Percentiles rank a stretch among this genome's conserved stretches.
phyloP scores from a whole-genome alignment of 2,888 invertebrate species.

The Cheilosia variabilis region DNA sequence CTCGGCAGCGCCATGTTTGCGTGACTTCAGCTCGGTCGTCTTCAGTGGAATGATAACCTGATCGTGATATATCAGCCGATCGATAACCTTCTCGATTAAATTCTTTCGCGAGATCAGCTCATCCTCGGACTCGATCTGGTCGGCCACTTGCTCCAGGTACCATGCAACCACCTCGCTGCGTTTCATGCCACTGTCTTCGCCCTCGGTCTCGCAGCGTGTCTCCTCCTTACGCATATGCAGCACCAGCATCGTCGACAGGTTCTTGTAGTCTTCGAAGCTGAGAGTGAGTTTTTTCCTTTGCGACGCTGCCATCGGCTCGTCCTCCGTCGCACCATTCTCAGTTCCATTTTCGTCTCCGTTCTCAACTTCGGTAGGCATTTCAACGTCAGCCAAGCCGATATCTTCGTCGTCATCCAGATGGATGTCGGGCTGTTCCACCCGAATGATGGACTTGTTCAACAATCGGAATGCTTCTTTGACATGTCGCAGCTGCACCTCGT shows the following conservation, averaged over 20 bases:
- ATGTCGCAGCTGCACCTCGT: conserved; percentile 93
- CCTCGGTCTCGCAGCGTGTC: conserved; percentile 87
- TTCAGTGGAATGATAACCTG: conserved; percentile 83
- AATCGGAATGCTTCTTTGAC: conserved; percentile 96
- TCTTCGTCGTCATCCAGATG: conserved; percentile 93
- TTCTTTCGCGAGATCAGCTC: conserved; percentile 94
- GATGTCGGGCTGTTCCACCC: conserved; percentile 99
- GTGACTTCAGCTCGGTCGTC: conserved; percentile 79
- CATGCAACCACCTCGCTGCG: conserved; percentile 94
- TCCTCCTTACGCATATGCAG: conserved; percentile 95
- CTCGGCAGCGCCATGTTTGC: conserved; percentile 27
- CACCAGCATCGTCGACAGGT: conserved; percentile 95
- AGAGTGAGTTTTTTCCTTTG: conserved; percentile 91
- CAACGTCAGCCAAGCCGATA: conserved; percentile 85
- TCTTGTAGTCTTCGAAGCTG: conserved; percentile 97
- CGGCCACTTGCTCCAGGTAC: conserved; percentile 95
- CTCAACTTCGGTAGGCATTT: conserved; percentile 85
- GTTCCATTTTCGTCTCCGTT: conserved; percentile 73
- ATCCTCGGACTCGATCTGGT: conserved; percentile 95
- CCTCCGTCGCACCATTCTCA: conserved; percentile 78
- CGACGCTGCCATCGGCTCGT: conserved; percentile 76
- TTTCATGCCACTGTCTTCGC: conserved; percentile 87
- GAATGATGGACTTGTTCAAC: conserved; percentile 97
- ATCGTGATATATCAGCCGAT: conserved; percentile 92
- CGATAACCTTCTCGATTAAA: conserved; percentile 96